phyloP scores from a whole-genome alignment of 2,113 vertebrate species.

The Parus major region DNA sequence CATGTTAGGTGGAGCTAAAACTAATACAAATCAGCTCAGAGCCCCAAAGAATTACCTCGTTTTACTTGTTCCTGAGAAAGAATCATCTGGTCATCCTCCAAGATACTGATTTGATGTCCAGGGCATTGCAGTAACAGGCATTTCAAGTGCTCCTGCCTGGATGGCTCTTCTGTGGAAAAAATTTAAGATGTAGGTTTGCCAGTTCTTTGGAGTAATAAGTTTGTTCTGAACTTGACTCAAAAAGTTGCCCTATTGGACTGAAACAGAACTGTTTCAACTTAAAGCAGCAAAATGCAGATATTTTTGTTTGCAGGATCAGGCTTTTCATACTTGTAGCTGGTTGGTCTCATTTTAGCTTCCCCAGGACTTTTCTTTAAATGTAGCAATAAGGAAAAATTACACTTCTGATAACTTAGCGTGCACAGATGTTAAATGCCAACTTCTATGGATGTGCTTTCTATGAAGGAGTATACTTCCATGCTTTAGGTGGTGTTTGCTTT shows the following conservation, averaged over 20 bases:
- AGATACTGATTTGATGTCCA: not conserved
- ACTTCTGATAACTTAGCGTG: not conserved
- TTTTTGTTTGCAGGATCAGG: not conserved
- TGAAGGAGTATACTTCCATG: not conserved
- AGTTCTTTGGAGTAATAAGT: not conserved
- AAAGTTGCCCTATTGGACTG: not conserved
- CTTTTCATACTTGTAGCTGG: not conserved
- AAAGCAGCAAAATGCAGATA: not conserved
- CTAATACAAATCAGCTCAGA: not conserved
- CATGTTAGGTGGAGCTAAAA: not conserved
- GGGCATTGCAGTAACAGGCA: not conserved
- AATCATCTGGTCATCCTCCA: not conserved
- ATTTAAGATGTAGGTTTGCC: not conserved
- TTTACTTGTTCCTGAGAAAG: not conserved
- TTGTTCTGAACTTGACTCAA: not conserved
- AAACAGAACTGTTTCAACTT: not conserved
- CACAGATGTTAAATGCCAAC: not conserved
- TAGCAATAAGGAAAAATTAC: not conserved
- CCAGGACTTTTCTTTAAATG: not conserved
- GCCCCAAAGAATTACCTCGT: not conserved
- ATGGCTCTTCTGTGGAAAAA: constrained; percentile 24
- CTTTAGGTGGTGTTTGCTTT: not conserved
- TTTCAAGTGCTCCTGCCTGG: not conserved
- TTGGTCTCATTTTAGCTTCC: not conserved
- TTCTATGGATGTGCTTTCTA: not conserved